phyloP scores from a whole-genome alignment of 2,888 invertebrate species.

The Drosophila multiciliata region DNA sequence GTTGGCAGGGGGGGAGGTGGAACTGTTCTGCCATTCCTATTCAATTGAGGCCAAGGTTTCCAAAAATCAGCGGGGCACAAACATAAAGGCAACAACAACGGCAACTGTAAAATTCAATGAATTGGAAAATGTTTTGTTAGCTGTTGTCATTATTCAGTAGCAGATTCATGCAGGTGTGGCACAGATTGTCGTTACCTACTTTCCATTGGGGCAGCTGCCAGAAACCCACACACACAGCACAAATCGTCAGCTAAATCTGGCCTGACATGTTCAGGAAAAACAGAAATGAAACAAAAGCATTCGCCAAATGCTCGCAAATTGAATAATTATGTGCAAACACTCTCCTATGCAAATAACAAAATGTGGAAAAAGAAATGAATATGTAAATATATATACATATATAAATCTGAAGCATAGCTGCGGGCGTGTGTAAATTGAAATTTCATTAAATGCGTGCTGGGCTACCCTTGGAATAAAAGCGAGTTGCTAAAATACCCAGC shows the following conservation, averaged over 20 bases:
- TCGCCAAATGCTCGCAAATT: constrained; percentile 57
- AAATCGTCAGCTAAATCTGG: constrained; percentile 61
- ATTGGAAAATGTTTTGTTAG: constrained; percentile 81
- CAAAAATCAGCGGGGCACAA: constrained; percentile 57
- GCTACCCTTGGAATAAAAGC: constrained; percentile 9
- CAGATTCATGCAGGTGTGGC: constrained; percentile 67
- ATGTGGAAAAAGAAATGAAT: constrained; percentile 19
- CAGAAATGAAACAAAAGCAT: constrained; percentile 50
- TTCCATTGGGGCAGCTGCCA: constrained; percentile 36
- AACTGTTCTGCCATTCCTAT: constrained; percentile 45
- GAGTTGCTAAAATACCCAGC: not conserved
- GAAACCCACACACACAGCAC: constrained; percentile 12
- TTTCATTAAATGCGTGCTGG: constrained; percentile 44
- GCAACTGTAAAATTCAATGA: constrained; percentile 81
- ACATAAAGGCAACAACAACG: constrained; percentile 45
- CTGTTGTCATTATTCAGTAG: constrained; percentile 71
- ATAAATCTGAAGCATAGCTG: constrained; percentile 27
- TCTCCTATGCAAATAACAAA: constrained; percentile 47
- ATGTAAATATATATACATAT: constrained; percentile 17
- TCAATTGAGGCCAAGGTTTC: constrained; percentile 61
- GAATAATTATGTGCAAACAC: constrained; percentile 71
- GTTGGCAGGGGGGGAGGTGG: constrained; percentile 1
- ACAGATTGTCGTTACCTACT: constrained; percentile 45
- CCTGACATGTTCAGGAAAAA: constrained; percentile 40
- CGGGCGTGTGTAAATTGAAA: constrained; percentile 54